phyloP scores from a whole-genome alignment of 2,113 vertebrate genomes.

The Scolopax mira region DNA sequence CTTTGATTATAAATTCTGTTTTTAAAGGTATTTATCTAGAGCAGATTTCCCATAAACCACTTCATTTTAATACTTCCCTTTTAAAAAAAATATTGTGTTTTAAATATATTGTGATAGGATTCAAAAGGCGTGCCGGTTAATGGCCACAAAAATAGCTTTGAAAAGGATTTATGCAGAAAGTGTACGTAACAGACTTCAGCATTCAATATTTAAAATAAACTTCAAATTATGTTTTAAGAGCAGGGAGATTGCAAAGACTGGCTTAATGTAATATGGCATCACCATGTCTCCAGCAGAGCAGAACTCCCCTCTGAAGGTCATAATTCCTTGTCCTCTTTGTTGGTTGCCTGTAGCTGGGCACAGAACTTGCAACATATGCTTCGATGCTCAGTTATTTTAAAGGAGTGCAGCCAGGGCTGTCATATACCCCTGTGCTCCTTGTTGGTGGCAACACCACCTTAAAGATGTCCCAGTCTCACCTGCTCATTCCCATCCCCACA shows the following conservation, averaged over 20 bases:
- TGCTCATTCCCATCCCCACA: fast-evolving
- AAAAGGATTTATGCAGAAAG: neutral
- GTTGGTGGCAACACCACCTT: neutral
- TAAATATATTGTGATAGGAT: neutral
- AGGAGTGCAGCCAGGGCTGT: neutral
- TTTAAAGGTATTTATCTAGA: neutral
- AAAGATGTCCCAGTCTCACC: neutral
- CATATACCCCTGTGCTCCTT: neutral
- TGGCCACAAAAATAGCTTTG: neutral
- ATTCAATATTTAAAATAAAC: neutral
- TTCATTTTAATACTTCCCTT: neutral
- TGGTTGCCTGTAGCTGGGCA: neutral
- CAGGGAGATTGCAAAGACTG: neutral
- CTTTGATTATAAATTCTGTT: neutral
- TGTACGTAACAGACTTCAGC: neutral
- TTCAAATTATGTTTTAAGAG: conserved; percentile 1
- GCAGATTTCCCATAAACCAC: neutral
- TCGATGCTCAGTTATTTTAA: neutral
- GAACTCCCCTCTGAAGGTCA: conserved; percentile 37
- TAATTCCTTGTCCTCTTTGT: neutral
- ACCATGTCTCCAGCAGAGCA: neutral
- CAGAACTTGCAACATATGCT: conserved; percentile 3
- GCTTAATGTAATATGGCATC: neutral
- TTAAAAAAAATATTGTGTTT: neutral
- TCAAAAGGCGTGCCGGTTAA: neutral